Base-by-base conservation (phyloP, 2,797 vertebrate genomes). In the Poliocrania exsul region DNA sequence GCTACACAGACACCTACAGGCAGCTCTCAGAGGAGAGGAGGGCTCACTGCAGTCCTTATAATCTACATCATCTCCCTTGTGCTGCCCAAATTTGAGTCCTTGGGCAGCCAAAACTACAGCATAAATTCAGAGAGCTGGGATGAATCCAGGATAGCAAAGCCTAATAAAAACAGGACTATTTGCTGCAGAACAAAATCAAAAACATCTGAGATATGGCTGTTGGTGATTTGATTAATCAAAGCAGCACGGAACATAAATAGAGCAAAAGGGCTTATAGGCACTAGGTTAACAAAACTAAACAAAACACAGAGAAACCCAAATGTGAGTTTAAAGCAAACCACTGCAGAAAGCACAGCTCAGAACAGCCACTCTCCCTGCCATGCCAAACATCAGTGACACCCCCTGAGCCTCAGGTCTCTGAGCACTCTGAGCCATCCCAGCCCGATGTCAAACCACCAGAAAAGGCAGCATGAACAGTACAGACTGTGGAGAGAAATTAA, bases 201-300 rank as follows among this genome's bases (percentile, higher is more conserved):
- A 50, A 3, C 12, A 64, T 18, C 21, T 16, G 15, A 89, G 15
- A 28, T 9, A 42, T 0, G 0, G 12, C 13, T 79, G 23, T 13
- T 51, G 29, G 35, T 11, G 38, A 69, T 74, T 23, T 54, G 21
- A 70, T 74, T 71, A 47, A 67, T n/a, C 28, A 61, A 75, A 83
- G 31, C 16, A 71, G 18, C 20, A 74, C 72, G 14, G 33, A 82
- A 70, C 17, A 26, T 21, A 82, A 80, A 51, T 7, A 11, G 2
- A 85, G 23, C 21, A 74, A 77, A 89, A 82, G 14, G 13, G 29
- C 38, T 60, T 60, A 64, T 12, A 86, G 53, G 67, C 10, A 51
- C 5, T 23, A n/a, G 7, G 8, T 17, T 40, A 82, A 88, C 11
- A 69, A 65, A 88, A 75, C 23, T 1, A 82, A 89, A 81, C 7